Percentiles rank a stretch among this genome's conserved stretches.
Evolutionary conservation across 2,113 vertebrate species (phyloP).

Genomic region (Sturnus vulgaris): DNA sequence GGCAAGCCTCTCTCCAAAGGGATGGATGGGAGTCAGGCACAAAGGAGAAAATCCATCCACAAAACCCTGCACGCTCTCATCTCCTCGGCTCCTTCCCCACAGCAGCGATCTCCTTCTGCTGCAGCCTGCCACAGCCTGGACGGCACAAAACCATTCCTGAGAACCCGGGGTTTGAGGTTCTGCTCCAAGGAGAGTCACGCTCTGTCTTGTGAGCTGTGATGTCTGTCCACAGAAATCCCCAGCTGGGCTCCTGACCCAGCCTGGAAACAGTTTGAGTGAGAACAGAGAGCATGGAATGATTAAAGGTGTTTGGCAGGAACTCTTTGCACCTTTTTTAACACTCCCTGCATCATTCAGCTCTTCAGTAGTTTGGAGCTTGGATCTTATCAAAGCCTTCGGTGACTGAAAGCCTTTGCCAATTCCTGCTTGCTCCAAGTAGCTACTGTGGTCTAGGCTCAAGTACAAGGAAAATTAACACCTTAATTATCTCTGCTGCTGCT

Average conservation of each 20-base stretch:
- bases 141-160: background rate
- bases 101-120: background rate
- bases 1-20: background rate
- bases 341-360: background rate
- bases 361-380: background rate
- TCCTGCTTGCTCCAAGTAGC: background rate
- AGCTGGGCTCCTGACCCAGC: background rate
- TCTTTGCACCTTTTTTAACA: constrained; percentile 13
- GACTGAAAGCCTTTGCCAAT: background rate
- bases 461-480: background rate
- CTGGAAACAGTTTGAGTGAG: background rate
- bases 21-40: background rate
- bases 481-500: background rate
- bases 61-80: background rate
- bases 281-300: background rate
- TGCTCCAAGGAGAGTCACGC: background rate
- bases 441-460: background rate
- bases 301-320: constrained; percentile 18
- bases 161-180: background rate
- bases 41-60: background rate
- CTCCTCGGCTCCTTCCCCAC: background rate
- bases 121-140: background rate
- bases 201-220: background rate
- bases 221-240: background rate
- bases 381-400: background rate